Conservation (phyloP, 2,113 vertebrate species). For the Chaenocephalus aceratus region DNA sequence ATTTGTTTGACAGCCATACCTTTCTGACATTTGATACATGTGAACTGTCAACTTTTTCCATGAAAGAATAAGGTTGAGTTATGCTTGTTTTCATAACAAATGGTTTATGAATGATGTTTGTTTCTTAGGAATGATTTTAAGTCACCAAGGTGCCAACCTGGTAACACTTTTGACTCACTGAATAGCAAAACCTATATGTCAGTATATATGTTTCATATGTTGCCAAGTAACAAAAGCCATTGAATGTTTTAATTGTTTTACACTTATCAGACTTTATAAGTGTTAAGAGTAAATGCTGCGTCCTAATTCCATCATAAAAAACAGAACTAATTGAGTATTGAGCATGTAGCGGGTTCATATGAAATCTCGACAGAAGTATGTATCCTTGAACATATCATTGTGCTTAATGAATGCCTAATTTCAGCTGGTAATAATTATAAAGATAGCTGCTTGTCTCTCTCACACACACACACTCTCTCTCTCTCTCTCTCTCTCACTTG, state of each 20-base stretch:
- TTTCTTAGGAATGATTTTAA: not conserved
- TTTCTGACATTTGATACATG: not conserved
- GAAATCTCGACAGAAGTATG: not conserved
- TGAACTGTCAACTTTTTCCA: not conserved
- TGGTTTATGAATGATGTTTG: not conserved
- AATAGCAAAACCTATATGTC: not conserved
- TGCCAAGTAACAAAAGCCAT: not conserved
- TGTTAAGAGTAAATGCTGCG: not conserved
- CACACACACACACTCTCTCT: not conserved
- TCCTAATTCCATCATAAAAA: not conserved
- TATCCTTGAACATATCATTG: not conserved
- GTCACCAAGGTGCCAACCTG: not conserved
- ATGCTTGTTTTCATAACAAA: not conserved
- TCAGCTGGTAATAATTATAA: constrained; percentile 10
- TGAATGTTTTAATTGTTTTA: not conserved
- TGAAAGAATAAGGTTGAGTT: not conserved
- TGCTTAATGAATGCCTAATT: not conserved
- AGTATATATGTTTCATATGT: not conserved
- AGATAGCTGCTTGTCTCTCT: not conserved
- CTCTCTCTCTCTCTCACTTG: constrained; percentile 18
- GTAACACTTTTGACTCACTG: not conserved
- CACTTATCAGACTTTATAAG: not conserved
- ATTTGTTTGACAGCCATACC: not conserved
- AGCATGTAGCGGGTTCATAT: not conserved
- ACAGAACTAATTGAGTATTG: not conserved